A percentile compares a stretch with the other conserved stretches of the same genome.
These are phyloP conservation scores for Mus spretus DNA, from an alignment of 2,797 vertebrate genomes.

Conservation along the genomic window DNA sequence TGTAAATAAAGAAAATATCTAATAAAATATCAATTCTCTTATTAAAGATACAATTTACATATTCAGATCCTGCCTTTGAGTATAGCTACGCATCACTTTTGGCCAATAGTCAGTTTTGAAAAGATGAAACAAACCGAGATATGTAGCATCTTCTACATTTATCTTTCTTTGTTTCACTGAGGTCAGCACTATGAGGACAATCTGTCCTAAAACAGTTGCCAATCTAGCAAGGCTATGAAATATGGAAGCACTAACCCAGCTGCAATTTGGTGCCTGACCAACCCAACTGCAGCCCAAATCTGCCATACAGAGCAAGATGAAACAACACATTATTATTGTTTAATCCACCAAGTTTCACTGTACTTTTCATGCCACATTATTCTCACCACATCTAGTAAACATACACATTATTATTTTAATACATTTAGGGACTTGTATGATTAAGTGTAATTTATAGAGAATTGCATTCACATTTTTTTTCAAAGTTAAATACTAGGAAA, in stretches of 20 bases:
- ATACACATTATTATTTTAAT: too few species aligned
- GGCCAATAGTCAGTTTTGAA: not conserved
- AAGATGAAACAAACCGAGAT: not conserved
- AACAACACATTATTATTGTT: slow-evolving; percentile 13
- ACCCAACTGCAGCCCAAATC: not conserved
- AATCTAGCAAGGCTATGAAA: not conserved
- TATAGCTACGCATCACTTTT: not conserved
- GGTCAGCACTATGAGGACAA: not conserved
- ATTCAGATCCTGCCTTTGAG: not conserved
- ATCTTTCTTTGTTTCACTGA: not conserved
- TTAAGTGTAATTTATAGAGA: not conserved
- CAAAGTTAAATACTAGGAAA: not conserved
- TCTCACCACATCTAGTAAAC: not conserved
- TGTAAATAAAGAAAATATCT: too few species aligned
- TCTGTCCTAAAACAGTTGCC: not conserved
- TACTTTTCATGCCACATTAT: not conserved
- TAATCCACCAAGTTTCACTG: not conserved
- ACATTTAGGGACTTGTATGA: not conserved
- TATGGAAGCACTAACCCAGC: not conserved
- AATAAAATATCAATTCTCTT: not conserved
- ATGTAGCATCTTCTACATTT: not conserved
- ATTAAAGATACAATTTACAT: not conserved
- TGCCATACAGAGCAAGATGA: not conserved
- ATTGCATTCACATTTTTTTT: not conserved
- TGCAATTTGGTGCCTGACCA: not conserved